Conservation (phyloP, 2,888 invertebrate genomes). For the Mayetiola destructor region DNA sequence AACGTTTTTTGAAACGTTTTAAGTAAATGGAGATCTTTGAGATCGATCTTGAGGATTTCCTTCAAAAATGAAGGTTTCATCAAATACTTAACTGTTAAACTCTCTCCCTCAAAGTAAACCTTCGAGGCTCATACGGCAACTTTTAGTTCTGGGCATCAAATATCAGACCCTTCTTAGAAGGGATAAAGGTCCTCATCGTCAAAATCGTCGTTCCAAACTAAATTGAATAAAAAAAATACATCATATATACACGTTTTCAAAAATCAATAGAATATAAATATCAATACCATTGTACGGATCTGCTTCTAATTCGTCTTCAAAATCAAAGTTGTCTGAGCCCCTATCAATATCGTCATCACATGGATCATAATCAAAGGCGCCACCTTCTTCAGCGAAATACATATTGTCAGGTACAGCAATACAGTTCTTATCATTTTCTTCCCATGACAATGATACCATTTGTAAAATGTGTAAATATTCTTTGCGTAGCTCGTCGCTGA, state of each 20-base stretch:
- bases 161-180: too few species aligned
- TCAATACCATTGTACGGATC: background rate
- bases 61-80: too few species aligned
- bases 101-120: too few species aligned
- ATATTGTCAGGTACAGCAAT: slow-evolving; percentile 1
- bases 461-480: slow-evolving; percentile 5
- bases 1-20: too few species aligned
- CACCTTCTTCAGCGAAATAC: slow-evolving; percentile 3
- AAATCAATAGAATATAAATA: background rate
- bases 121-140: too few species aligned
- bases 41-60: too few species aligned
- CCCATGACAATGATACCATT: background rate
- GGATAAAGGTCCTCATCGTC: slow-evolving; percentile 6
- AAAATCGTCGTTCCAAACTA: background rate
- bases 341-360: slow-evolving; percentile 1
- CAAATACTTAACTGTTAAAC: too few species aligned
- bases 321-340: too few species aligned
- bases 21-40: too few species aligned
- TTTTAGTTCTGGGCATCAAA: too few species aligned
- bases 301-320: background rate
- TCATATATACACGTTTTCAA: background rate
- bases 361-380: background rate
- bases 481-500: background rate
- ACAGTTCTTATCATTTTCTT: background rate
- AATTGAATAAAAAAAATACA: background rate